Evolutionary conservation across 2,113 vertebrate species (phyloP), one percentile per base, ranked within the genome.

Genomic region (Loxodonta africana): DNA sequence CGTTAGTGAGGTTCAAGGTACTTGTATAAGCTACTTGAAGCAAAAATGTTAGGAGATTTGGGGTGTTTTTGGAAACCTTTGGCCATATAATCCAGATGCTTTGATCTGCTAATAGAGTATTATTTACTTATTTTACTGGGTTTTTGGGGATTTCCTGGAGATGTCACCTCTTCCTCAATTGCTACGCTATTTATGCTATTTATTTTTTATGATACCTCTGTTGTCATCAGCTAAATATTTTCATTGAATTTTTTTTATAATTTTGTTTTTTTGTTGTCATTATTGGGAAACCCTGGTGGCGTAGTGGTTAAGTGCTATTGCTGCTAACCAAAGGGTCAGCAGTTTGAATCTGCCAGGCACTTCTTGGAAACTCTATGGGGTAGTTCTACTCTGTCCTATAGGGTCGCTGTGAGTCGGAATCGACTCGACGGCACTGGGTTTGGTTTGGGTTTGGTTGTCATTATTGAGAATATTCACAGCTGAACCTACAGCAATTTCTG

Each of bases 81-180:
- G n/a, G 28, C 44, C 57, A 5, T 18, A 37, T 48, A 48, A 8
- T 28, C 26, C 46, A 86, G 57, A 71, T 74, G 26, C 78, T 90
- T 92, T 73, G 46, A 95, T 41, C 18, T 73, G 30, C 3, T 48
- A 63, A 57, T 74, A 41, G 73, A 67, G 4, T 88, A 21, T 78
- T 67, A n/a, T 46, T 28, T 80, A 21, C 26, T 78, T 37, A 37
- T 37, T 37, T 37, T 37, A 37, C 37, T 37, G 37, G 37, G 37
- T 88, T 74, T 44, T 80, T 89, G 25, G 7, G 25, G 48, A 74
- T 93, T 78, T 89, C 86, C 63, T 95, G 44, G 63, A 83, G 78
- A 14, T 60, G 51, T 44, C 71, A 28, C 28, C 23, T 91, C 12
- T 83, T 51, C 20, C 65, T 77, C n/a, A 74, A 2, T 51, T 12